Evolutionary conservation across 2,113 vertebrate genomes (phyloP).

Genomic region (Pampusana beccarii): DNA sequence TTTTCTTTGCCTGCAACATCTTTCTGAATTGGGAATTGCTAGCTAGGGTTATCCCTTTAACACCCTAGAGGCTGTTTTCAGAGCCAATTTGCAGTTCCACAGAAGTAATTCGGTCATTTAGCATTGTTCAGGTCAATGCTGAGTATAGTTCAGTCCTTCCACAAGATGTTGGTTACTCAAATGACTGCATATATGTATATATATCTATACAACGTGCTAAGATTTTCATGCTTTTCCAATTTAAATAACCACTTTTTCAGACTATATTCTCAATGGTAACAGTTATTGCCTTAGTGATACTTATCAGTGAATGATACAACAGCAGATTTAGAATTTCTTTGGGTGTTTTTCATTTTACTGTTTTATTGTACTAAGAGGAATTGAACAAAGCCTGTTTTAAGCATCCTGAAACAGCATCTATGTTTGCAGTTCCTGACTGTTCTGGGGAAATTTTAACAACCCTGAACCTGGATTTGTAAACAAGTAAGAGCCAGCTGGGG

Average conservation of each 20-base stretch:
- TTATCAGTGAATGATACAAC: not conserved
- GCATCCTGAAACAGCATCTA: not conserved
- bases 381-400: not conserved
- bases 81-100: not conserved
- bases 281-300: not conserved
- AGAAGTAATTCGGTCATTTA: not conserved
- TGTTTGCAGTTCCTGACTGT: not conserved
- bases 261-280: not conserved
- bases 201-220: not conserved
- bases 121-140: not conserved
- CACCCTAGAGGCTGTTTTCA: not conserved
- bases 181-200: too few species aligned
- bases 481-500: not conserved
- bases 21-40: not conserved
- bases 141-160: not conserved
- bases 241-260: not conserved
- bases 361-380: not conserved
- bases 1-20: not conserved
- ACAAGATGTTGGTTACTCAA: not conserved
- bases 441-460: not conserved
- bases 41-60: not conserved
- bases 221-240: not conserved
- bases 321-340: not conserved
- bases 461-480: not conserved
- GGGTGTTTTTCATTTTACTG: accelerated